Evolutionary conservation across 2,888 invertebrate species (phyloP).

Genomic region (Amiota minor): DNA sequence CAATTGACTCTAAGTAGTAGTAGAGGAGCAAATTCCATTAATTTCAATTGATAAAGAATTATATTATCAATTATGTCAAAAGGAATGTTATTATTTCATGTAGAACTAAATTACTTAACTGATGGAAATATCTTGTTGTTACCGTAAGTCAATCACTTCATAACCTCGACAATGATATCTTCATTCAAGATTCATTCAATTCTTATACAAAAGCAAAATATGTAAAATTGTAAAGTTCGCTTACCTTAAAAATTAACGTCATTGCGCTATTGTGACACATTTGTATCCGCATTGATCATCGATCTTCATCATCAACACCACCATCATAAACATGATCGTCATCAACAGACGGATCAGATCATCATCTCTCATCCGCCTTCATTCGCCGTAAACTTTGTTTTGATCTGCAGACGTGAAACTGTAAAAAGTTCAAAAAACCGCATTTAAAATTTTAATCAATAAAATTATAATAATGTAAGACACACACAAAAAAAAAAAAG

Average conservation of each 20-base stretch:
- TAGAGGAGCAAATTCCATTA: no score
- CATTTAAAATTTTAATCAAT: constrained; percentile 26
- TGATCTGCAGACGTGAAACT: neutral
- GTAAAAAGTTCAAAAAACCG: constrained; percentile 25
- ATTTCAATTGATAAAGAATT: no score
- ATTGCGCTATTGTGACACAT: constrained; percentile 17
- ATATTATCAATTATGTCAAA: no score
- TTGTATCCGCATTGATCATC: constrained; percentile 6
- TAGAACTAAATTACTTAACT: no score
- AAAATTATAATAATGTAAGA: constrained; percentile 10
- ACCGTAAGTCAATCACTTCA: no score
- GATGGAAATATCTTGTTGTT: no score
- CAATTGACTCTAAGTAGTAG: no score
- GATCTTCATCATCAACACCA: neutral
- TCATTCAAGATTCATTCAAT: no score
- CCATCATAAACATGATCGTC: neutral
- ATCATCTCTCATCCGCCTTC: neutral
- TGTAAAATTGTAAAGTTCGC: constrained; percentile 5
- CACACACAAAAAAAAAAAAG: neutral
- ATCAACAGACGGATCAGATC: constrained; percentile 7
- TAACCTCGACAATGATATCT: no score
- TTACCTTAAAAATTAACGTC: constrained; percentile 5
- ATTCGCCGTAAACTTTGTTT: neutral
- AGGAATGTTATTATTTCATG: no score
- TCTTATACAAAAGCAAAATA: no score